These are phyloP conservation scores for Orbicella faveolata DNA, from an alignment of 64 coral and sea anemone species.

Conservation along the genomic window DNA sequence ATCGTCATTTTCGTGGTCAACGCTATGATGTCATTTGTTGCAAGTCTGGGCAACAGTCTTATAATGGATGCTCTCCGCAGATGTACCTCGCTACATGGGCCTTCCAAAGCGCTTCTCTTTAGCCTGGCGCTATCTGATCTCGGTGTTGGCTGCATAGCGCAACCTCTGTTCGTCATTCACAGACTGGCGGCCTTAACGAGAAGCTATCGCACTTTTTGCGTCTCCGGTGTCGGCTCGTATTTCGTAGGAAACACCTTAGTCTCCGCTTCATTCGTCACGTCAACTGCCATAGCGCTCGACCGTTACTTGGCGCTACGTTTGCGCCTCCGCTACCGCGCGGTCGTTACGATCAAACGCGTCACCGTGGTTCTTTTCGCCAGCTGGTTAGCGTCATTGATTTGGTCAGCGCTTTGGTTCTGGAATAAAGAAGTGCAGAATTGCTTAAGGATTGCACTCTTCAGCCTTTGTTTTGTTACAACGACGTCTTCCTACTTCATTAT, in stretches of 20 bases:
- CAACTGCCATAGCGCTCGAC: neutral
- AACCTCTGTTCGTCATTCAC: neutral
- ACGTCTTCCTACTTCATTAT: neutral
- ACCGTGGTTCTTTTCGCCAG: neutral
- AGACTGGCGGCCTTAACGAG: neutral
- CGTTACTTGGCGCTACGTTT: neutral
- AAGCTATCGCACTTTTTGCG: neutral
- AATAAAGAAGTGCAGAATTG: neutral
- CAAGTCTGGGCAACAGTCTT: neutral
- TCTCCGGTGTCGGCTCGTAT: neutral
- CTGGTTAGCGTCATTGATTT: neutral
- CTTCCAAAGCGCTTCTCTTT: constrained; percentile 15
- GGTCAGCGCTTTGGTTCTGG: neutral
- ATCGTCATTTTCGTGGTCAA: neutral
- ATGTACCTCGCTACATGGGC: neutral
- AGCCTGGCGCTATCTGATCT: constrained; percentile 37
- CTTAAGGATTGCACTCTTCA: neutral
- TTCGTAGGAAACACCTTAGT: neutral
- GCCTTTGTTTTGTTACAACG: neutral
- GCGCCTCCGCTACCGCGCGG: constrained; percentile 3
- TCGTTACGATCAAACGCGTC: neutral
- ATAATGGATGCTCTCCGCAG: constrained; percentile 4
- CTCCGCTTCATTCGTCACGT: neutral
- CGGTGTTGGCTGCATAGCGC: constrained; percentile 1
- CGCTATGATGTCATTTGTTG: neutral